Percentiles rank a stretch among this genome's conserved stretches.
These are phyloP conservation scores for Manis javanica DNA, from an alignment of 2,797 vertebrate genomes.

Conservation along the genomic window DNA sequence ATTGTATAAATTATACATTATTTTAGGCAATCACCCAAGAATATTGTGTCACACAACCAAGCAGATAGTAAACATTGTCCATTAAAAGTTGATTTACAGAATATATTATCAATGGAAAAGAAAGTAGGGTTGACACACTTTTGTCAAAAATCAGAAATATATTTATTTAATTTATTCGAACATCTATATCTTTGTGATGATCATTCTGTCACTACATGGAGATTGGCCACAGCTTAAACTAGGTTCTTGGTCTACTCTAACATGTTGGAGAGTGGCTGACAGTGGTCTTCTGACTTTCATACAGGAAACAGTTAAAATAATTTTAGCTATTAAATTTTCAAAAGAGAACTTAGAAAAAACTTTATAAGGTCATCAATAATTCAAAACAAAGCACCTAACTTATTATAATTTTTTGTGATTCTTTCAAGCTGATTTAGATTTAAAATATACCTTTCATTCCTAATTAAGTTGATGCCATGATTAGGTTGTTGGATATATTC, in stretches of 20 bases:
- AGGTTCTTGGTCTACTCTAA: not conserved
- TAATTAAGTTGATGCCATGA: not conserved
- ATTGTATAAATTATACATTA: not conserved
- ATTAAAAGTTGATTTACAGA: not conserved
- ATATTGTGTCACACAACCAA: not conserved
- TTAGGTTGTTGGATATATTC: not conserved
- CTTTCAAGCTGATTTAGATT: not conserved
- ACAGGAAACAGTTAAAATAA: not conserved
- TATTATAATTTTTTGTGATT: not conserved
- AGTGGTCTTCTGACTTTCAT: not conserved
- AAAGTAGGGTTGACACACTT: not conserved
- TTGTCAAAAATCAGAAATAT: not conserved
- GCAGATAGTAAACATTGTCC: not conserved
- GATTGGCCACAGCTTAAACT: not conserved
- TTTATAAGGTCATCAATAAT: not conserved
- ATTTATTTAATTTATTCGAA: not conserved
- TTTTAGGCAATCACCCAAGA: not conserved
- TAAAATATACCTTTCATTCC: not conserved
- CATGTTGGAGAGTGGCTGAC: not conserved
- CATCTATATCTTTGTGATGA: not conserved
- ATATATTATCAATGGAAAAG: not conserved
- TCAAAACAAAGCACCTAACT: not conserved
- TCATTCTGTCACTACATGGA: not conserved
- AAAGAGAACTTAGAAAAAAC: not conserved
- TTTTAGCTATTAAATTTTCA: slow-evolving; percentile 41